phyloP scores from a whole-genome alignment of 2,113 vertebrate species.

The Tonatia bakeri region DNA sequence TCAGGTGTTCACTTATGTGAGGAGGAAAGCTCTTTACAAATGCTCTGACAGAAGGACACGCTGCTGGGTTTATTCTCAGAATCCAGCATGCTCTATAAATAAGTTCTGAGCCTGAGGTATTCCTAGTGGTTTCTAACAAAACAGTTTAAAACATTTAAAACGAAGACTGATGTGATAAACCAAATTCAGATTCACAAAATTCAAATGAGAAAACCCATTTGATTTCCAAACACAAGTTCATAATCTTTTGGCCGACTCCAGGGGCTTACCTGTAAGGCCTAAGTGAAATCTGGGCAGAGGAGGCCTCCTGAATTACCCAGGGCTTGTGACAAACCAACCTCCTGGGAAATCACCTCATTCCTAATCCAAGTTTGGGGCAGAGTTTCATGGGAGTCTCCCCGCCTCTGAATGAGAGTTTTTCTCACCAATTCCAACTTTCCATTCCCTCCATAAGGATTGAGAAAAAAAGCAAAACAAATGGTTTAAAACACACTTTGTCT shows the following conservation, averaged over 20 bases:
- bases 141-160: neutral
- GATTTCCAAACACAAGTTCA: neutral
- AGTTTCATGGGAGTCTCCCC: neutral
- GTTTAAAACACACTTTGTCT: conserved; percentile 57
- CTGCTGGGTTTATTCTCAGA: neutral
- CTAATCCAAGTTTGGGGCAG: too few species aligned
- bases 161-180: neutral
- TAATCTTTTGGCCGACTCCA: neutral
- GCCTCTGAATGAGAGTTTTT: neutral
- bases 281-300: neutral
- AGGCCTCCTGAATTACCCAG: neutral
- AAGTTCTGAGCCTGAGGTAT: neutral
- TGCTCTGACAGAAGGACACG: neutral
- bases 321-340: neutral
- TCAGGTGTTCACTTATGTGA: neutral
- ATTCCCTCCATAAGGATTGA: neutral
- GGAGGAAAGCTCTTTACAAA: neutral
- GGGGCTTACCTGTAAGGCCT: neutral
- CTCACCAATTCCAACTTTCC: neutral
- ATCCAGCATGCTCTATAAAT: neutral
- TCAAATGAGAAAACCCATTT: neutral
- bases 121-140: neutral
- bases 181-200: neutral
- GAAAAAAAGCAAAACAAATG: conserved; percentile 45
- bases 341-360: neutral